phyloP scores from a whole-genome alignment of 2,888 invertebrate species.

The Epinotia demarniana region DNA sequence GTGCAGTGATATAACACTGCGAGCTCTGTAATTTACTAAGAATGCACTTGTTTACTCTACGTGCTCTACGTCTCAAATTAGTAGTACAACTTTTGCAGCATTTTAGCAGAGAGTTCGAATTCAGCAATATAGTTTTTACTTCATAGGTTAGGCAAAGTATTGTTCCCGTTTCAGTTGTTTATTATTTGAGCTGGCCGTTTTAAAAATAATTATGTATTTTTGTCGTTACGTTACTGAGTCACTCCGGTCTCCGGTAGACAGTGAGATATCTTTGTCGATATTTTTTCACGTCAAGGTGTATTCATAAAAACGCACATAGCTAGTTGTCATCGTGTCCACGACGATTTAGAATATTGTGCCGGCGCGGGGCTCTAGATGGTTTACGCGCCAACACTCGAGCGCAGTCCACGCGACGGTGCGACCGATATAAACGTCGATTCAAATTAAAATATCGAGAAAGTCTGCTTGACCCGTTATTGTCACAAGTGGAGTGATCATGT shows the following conservation, averaged over 20 bases:
- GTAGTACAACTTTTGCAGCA: background rate
- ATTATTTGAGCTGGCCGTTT: slow-evolving; percentile 39
- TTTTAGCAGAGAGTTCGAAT: background rate
- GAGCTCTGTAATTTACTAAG: background rate
- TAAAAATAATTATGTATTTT: slow-evolving; percentile 43
- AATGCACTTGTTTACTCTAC: slow-evolving; percentile 2
- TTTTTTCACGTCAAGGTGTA: slow-evolving; percentile 51
- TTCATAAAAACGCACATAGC: slow-evolving; percentile 56
- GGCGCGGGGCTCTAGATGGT: slow-evolving; percentile 63
- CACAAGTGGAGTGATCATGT: slow-evolving; percentile 46
- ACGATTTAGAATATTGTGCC: slow-evolving; percentile 52
- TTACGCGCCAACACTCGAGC: slow-evolving; percentile 69
- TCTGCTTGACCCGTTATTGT: slow-evolving; percentile 57
- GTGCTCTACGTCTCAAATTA: background rate
- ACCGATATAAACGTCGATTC: slow-evolving; percentile 77
- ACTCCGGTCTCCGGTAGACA: slow-evolving; percentile 52
- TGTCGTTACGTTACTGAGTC: slow-evolving; percentile 46
- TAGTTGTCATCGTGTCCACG: slow-evolving; percentile 63
- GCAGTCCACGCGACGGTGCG: slow-evolving; percentile 73
- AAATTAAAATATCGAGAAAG: slow-evolving; percentile 71
- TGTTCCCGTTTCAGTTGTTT: slow-evolving; percentile 34
- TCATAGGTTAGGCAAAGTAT: background rate
- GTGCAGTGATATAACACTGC: background rate
- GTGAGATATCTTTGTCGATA: slow-evolving; percentile 59
- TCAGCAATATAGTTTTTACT: background rate